Evolutionary conservation across 2,797 vertebrate species (phyloP).

Genomic region (Macropodus opercularis): DNA sequence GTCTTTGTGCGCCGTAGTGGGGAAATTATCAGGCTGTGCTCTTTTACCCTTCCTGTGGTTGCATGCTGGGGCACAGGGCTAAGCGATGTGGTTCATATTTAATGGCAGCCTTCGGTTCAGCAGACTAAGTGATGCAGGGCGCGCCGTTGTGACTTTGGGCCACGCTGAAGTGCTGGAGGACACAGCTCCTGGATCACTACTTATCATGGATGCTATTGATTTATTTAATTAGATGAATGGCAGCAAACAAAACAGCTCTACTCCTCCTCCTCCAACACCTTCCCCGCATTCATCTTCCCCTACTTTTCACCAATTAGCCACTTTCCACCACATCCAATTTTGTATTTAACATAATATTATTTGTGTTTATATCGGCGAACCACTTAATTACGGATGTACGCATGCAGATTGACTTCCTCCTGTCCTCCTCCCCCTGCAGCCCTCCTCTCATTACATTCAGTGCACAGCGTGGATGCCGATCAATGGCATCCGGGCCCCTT

Average conservation of each 20-base stretch:
- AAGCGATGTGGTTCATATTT: slow-evolving; percentile 76
- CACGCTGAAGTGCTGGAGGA: slow-evolving; percentile 63
- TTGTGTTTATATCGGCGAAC: slow-evolving; percentile 18
- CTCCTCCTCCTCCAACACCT: background rate
- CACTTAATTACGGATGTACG: slow-evolving; percentile 20
- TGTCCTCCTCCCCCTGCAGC: slow-evolving; percentile 7
- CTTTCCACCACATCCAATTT: background rate
- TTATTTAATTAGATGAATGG: slow-evolving; percentile 67
- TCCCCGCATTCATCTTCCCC: background rate
- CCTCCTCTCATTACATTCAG: slow-evolving; percentile 74
- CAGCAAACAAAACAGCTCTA: slow-evolving; percentile 46
- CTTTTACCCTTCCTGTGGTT: slow-evolving; percentile 71
- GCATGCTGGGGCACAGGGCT: slow-evolving; percentile 51
- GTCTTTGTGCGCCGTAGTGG: slow-evolving; percentile 15
- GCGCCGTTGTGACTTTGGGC: slow-evolving; percentile 71
- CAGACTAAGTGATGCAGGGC: slow-evolving; percentile 68
- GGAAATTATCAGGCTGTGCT: slow-evolving; percentile 64
- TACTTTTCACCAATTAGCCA: slow-evolving; percentile 10
- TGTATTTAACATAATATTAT: background rate
- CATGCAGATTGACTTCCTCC: slow-evolving; percentile 45
- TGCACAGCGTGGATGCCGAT: slow-evolving; percentile 68
- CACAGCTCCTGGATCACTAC: slow-evolving; percentile 54
- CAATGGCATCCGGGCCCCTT: slow-evolving; percentile 73
- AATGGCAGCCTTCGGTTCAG: slow-evolving; percentile 74
- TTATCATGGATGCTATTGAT: slow-evolving; percentile 75